Base-by-base conservation (phyloP, 2,797 vertebrate species). In the Decapterus maruadsi region DNA sequence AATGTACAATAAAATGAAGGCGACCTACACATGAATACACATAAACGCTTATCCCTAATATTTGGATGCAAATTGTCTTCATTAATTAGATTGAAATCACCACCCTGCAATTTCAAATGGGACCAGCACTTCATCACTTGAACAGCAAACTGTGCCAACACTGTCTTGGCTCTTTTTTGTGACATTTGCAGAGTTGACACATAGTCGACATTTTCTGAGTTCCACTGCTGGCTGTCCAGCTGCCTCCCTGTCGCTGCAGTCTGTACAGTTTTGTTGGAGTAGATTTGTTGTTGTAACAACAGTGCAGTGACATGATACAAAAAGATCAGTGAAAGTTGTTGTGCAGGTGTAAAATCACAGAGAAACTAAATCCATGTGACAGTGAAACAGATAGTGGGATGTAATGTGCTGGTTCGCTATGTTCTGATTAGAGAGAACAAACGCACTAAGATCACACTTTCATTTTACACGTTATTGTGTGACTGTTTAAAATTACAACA, bases 171-270 rank as follows among this genome's bases (percentile, higher is more conserved):
- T 40, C 70, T 72, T 83, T 71, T 82, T 29, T 48, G 48, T 50
- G 40, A 40, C 54, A 46, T 84, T 68, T 87, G 80, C 71, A 66
- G 85, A 77, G 79, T 78, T 65, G 81, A 86, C 84, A 70, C 80
- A 81, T 81, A 46, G 53, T 73, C 42, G 40, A 75, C 77, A 89
- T 86, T 86, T 83, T 75, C 69, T 1, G 59, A 80, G 80, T 68
- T 79, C 77, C 68, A 59, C 54, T 46, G 68, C 42, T 12, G 55
- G 55, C 58, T 7, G 79, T 70, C 80, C 20, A 40, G 7, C 84
- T 20, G 59, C 53, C 50, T 42, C 58, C 51, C 58, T 71, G 48
- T 66, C 8, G 43, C 70, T 79, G 75, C 73, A 31, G 43, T 31
- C 75, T 36, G 62, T 16, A 46, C 48, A 50, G 42, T 19, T 26